Evolutionary conservation across 2,888 invertebrate species (phyloP).

Genomic region (Tigriopus californicus): DNA sequence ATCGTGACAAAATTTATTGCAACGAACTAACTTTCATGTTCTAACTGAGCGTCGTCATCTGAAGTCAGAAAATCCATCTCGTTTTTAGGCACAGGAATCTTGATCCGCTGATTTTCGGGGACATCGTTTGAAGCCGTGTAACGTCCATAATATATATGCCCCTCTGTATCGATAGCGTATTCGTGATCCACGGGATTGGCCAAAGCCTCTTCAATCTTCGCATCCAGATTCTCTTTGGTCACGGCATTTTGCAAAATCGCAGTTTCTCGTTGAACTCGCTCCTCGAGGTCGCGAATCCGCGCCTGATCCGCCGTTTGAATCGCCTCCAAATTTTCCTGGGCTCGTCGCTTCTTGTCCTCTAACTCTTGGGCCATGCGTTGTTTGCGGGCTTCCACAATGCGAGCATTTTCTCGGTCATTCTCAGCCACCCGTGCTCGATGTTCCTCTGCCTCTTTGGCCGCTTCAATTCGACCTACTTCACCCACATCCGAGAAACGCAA

Average conservation of each 20-base stretch:
- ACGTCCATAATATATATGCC: conserved; percentile 5
- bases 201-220: background rate
- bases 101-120: background rate
- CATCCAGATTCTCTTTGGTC: background rate
- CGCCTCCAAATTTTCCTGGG: background rate
- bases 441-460: background rate
- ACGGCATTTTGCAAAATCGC: background rate
- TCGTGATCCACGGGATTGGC: conserved; percentile 8
- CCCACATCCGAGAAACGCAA: background rate
- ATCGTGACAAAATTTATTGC: no score
- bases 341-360: background rate
- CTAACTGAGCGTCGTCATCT: no score
- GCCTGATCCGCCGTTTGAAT: background rate
- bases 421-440: background rate
- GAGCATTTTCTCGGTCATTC: conserved; percentile 1
- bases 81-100: background rate
- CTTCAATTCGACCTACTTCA: background rate
- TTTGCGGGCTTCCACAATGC: background rate
- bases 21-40: no score
- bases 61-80: conserved; percentile 39
- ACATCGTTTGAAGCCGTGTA: background rate
- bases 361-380: background rate
- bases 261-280: background rate
- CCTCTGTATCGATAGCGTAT: conserved; percentile 1
- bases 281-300: background rate